Conservation (phyloP, 2,888 invertebrate species). For the Falcaria lacertinaria region DNA sequence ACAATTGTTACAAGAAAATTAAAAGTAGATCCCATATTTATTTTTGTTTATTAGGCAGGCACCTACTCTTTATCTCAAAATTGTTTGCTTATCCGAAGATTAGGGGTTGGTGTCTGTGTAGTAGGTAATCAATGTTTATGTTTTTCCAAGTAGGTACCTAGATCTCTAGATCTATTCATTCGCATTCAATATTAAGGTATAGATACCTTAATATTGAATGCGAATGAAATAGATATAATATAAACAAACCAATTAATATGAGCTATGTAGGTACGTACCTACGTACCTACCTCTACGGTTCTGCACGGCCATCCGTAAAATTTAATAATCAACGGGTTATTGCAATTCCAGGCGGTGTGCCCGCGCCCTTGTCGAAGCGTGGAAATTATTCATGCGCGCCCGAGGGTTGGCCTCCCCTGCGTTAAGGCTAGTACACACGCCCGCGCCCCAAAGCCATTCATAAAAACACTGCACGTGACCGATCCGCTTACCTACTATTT, state of each 20-base stretch:
- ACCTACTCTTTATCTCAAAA: too few relatives aligned
- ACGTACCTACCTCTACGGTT: too few relatives aligned
- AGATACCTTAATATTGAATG: background rate
- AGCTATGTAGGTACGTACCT: too few relatives aligned
- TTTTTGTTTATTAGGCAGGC: too few relatives aligned
- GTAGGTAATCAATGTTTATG: too few relatives aligned
- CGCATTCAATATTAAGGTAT: too few relatives aligned
- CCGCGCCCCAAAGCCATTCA: slow-evolving; percentile 45
- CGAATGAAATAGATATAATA: slow-evolving; percentile 4
- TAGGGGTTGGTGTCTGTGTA: too few relatives aligned
- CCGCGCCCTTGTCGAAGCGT: slow-evolving; percentile 40
- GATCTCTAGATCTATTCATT: too few relatives aligned
- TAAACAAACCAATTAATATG: slow-evolving; percentile 31
- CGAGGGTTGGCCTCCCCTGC: slow-evolving; percentile 57
- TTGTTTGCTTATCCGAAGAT: too few relatives aligned
- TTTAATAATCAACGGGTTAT: slow-evolving; percentile 74
- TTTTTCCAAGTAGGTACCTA: too few relatives aligned
- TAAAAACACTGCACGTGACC: slow-evolving; percentile 73
- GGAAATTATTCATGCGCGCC: slow-evolving; percentile 72
- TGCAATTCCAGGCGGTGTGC: slow-evolving; percentile 43
- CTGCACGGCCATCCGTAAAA: slow-evolving; percentile 56
- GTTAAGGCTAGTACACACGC: slow-evolving; percentile 43
- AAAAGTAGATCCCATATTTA: too few relatives aligned
- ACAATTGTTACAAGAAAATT: too few relatives aligned
- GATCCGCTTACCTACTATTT: slow-evolving; percentile 66